These are phyloP conservation scores for Carassius gibelio DNA, from an alignment of 2,113 vertebrate species.

Conservation along the genomic window DNA sequence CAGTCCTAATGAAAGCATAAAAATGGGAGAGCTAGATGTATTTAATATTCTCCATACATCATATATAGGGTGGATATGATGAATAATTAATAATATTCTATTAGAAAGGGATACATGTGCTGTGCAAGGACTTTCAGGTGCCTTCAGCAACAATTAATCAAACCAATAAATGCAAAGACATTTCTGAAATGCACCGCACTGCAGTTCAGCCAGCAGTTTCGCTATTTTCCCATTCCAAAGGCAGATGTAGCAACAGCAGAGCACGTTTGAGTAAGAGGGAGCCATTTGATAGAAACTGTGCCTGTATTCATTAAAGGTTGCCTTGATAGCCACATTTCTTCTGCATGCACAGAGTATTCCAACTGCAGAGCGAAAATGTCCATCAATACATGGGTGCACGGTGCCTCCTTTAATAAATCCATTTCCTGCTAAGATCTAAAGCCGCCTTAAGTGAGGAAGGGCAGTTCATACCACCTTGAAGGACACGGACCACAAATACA, in stretches of 20 bases:
- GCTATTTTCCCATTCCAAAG: not conserved
- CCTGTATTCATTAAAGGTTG: not conserved
- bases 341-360: not conserved
- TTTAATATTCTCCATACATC: constrained; percentile 69
- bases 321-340: constrained; percentile 6
- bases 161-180: not conserved
- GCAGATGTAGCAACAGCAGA: not conserved
- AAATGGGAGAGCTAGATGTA: constrained; percentile 54
- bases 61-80: constrained; percentile 54
- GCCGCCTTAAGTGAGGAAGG: constrained; percentile 39
- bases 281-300: not conserved
- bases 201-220: not conserved
- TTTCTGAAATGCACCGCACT: not conserved
- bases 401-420: too few species aligned
- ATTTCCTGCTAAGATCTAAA: constrained; percentile 49
- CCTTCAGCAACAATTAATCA: constrained; percentile 36
- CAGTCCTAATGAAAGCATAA: not conserved
- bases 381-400: too few species aligned
- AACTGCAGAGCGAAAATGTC: not conserved
- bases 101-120: constrained; percentile 37
- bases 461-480: constrained; percentile 34
- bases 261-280: not conserved
- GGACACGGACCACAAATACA: constrained; percentile 30
- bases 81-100: constrained; percentile 66
- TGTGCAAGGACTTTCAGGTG: constrained; percentile 61